Conservation (phyloP, 2,888 invertebrate genomes). For the Octonoba sinensis region DNA sequence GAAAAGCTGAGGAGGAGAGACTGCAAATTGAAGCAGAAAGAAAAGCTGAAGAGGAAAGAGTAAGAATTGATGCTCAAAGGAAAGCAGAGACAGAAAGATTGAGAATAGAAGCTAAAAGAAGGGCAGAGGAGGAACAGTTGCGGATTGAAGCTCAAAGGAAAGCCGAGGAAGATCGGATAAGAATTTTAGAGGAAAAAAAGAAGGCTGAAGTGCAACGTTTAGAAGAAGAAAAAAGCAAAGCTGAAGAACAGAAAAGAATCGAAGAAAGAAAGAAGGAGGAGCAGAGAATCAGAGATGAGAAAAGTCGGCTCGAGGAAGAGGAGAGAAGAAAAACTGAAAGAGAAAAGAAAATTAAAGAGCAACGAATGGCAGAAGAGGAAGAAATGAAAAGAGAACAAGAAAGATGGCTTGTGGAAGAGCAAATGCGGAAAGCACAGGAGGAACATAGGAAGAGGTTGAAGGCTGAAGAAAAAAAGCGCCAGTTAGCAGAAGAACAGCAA, state of each 20-base stretch:
- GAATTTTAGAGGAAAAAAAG: slow-evolving; percentile 3
- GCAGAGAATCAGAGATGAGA: slow-evolving; percentile 18
- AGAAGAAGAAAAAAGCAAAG: slow-evolving; percentile 17
- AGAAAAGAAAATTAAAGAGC: slow-evolving; percentile 29
- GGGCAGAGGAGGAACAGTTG: slow-evolving; percentile 10
- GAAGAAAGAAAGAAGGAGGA: slow-evolving; percentile 29
- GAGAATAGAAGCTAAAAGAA: background rate
- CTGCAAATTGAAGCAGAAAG: background rate
- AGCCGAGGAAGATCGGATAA: slow-evolving; percentile 7
- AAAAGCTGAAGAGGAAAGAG: slow-evolving; percentile 5
- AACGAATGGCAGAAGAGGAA: slow-evolving; percentile 32
- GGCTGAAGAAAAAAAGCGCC: slow-evolving; percentile 45
- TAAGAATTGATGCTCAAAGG: background rate
- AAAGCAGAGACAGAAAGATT: background rate
- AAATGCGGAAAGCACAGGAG: slow-evolving; percentile 38
- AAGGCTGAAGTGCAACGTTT: background rate
- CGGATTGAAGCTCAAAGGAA: slow-evolving; percentile 20
- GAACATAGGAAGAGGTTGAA: slow-evolving; percentile 42
- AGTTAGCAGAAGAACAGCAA: slow-evolving; percentile 27
- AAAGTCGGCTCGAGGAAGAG: slow-evolving; percentile 37
- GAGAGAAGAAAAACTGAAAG: slow-evolving; percentile 34
- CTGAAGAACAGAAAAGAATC: slow-evolving; percentile 24
- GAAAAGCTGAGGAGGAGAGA: slow-evolving; percentile 20
- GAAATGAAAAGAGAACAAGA: slow-evolving; percentile 46
- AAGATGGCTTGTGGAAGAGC: slow-evolving; percentile 36